Evolutionary conservation across 1,140 invertebrate genomes (phyloP), one percentile per base, ranked within the genome.

Genomic region (Sycophila sp.): DNA sequence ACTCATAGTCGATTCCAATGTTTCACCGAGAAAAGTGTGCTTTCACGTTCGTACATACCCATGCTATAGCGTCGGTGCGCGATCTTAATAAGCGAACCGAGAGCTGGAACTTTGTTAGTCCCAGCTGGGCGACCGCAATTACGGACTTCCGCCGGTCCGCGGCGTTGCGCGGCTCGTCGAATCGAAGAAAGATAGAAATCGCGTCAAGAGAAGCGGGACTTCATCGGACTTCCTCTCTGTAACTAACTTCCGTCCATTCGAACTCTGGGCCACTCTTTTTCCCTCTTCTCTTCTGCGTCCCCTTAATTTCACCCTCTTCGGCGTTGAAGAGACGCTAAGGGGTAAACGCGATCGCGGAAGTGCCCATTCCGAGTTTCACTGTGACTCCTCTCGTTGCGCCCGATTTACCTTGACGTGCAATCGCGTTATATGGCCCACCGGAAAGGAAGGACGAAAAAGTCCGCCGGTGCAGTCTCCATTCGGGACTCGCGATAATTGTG

Each of bases 191-290:
- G 55, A 17, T 32, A 38, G 30, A 55, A 56, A 24, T 62, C 49
- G 4, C 4, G 59, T 15, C 40, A 24, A n/a, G 17, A 17, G n/a
- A 40, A 65, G 30, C n/a, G n/a, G n/a, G n/a, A n/a, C n/a, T n/a
- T n/a, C n/a, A n/a, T n/a, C 45, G 58, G 67, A 72, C 51, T 70
- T 75, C 73, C 76, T 74, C 53, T 49, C 71, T 62, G 42, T 75
- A 76, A 76, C 73, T 73, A 76, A 73, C 73, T 78, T 78, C 76
- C 76, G 73, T 71, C 72, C 38, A 64, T 72, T 71, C 49, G 28
- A 38, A 30, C 45, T 47, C 19, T 40, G 62, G 59, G n/a, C 13
- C 28, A 19, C 32, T 59, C 26, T 47, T 40, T 62, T 53, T 26
- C 36, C 13, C 13, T 36, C 38, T 28, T 53, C 49, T 67, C 59